Base-by-base conservation (phyloP, 2,888 invertebrate genomes). In the Meteorus cinctellus region DNA sequence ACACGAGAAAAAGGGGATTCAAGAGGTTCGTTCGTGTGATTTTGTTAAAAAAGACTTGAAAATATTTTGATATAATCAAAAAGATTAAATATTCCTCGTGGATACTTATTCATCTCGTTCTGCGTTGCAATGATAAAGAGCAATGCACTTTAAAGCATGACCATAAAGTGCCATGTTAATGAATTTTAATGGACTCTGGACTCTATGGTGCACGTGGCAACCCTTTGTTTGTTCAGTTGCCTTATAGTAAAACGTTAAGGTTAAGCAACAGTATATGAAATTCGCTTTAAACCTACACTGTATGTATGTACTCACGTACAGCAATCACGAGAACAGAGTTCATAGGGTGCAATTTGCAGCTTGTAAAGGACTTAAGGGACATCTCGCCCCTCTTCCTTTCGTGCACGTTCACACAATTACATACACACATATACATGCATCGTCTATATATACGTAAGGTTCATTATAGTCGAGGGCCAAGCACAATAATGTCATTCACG, bases 151-250 rank as follows among this genome's bases (percentile, higher is more conserved):
- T 51, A 12, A 41, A 59, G 55, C 31, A 31, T 60, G 62, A 55
- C 60, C 65, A 62, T 55, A 60, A 76, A 71, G 74, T 71, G 73
- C 45, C 70, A 55, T 71, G 77, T 82, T 81, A 84, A 85, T 84
- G 84, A 85, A 87, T 85, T 86, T 83, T 82, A 84, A 85, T 82
- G 82, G 81, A 63, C 78, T 77, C 67, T 68, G 63, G 16, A 63
- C 51, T 14, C 29, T 66, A 67, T 74, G 67, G 55, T 45, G 70
- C 60, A 55, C 66, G 73, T 68, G 70, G 63, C 76, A 81, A 80
- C 82, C 83, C 84, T 81, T 78, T 84, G 84, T 85, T 86, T 86
- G 81, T 81, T 68, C 72, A 72, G 73, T 76, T 74, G 66, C 73
- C 74, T 80, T 79, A 83, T 82, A 81, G 79, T 78, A 79, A 82